Evolutionary conservation across 2,888 invertebrate genomes (phyloP).

Genomic region (Melanostoma scalare): DNA sequence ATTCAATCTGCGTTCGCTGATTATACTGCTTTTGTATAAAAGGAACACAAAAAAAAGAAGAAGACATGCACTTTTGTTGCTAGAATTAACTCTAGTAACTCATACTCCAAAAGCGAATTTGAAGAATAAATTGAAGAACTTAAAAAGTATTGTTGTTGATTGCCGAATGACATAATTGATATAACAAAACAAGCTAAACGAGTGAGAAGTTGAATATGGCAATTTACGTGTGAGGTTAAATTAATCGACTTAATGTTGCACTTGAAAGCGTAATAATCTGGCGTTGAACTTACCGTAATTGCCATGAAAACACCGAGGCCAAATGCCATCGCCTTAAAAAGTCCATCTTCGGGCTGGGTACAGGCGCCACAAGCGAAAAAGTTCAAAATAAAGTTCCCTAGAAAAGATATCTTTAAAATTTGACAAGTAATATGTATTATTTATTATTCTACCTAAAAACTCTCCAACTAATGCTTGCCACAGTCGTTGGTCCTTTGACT

Average conservation of each 20-base stretch:
- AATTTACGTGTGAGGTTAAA: constrained; percentile 25
- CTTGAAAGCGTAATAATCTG: neutral
- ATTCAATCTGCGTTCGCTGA: too few species aligned
- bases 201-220: constrained; percentile 26
- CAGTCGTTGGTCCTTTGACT: constrained; percentile 86
- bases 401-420: constrained; percentile 3
- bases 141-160: constrained; percentile 10
- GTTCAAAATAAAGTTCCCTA: constrained; percentile 91
- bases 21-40: too few species aligned
- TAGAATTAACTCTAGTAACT: too few species aligned
- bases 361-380: constrained; percentile 94
- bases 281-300: constrained; percentile 86
- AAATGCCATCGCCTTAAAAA: constrained; percentile 91
- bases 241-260: constrained; percentile 5
- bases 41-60: too few species aligned
- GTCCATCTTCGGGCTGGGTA: constrained; percentile 83
- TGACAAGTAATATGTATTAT: too few species aligned
- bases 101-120: too few species aligned
- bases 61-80: too few species aligned
- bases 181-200: constrained; percentile 6
- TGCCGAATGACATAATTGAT: constrained; percentile 1
- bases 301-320: constrained; percentile 92
- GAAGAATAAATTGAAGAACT: too few species aligned
- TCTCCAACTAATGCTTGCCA: constrained; percentile 93
- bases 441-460: constrained; percentile 85